Conservation (phyloP, 2,888 invertebrate genomes). For the Mystacides longicornis region DNA sequence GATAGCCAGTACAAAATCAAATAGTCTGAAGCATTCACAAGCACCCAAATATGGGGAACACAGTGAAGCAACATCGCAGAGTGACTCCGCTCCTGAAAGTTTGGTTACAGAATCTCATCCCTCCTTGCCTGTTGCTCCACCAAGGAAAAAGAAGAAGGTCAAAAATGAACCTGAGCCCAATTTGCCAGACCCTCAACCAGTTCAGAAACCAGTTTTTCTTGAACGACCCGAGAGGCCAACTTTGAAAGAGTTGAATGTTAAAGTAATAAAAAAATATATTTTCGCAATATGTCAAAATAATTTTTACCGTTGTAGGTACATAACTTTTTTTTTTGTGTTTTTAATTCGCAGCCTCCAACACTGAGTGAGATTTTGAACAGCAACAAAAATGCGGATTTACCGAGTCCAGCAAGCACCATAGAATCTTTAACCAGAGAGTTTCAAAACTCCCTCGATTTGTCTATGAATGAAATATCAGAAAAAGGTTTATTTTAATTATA, state of each 20-base stretch:
- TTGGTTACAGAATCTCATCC: constrained; percentile 29
- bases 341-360: constrained; percentile 36
- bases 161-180: constrained; percentile 25
- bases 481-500: constrained; percentile 24
- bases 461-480: constrained; percentile 32
- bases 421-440: constrained; percentile 74
- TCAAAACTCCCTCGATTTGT: constrained; percentile 66
- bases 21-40: constrained; percentile 39
- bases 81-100: constrained; percentile 27
- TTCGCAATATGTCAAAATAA: neutral
- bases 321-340: neutral
- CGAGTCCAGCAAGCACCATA: constrained; percentile 72
- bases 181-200: constrained; percentile 19
- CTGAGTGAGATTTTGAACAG: constrained; percentile 33
- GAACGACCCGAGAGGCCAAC: constrained; percentile 17
- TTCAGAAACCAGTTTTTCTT: constrained; percentile 6
- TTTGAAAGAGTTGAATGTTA: constrained; percentile 21
- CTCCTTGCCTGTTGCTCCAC: constrained; percentile 65
- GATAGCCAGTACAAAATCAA: constrained; percentile 81
- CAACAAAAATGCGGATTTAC: constrained; percentile 50
- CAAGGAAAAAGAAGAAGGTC: constrained; percentile 68
- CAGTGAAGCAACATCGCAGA: constrained; percentile 19
- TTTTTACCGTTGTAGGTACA: neutral
- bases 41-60: constrained; percentile 25
- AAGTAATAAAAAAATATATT: constrained; percentile 12